A percentile compares a stretch with the other conserved stretches of the same genome.
phyloP scores from a whole-genome alignment of 2,113 vertebrate genomes.

The Furnarius figulus region DNA sequence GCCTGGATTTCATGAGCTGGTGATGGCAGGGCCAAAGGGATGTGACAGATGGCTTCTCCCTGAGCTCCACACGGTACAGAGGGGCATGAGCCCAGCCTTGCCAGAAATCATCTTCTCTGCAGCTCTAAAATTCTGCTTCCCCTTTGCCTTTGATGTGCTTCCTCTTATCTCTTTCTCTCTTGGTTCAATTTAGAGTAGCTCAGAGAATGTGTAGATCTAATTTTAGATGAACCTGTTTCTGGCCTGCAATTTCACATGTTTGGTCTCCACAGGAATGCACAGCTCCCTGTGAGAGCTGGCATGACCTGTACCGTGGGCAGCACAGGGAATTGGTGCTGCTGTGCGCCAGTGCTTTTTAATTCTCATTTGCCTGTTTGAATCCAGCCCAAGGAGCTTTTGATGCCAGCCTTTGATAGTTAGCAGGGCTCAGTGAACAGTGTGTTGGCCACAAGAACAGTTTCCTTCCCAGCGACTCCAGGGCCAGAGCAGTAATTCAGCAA shows the following conservation, averaged over 20 bases:
- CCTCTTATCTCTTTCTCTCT: background rate
- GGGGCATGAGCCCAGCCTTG: background rate
- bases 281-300: background rate
- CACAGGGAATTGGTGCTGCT: background rate
- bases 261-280: background rate
- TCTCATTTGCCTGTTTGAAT: background rate
- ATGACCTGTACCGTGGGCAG: accelerated
- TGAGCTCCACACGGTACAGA: accelerated
- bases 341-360: background rate
- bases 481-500: background rate
- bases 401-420: background rate
- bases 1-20: background rate
- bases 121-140: background rate
- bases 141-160: background rate
- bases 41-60: background rate
- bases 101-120: background rate
- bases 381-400: background rate
- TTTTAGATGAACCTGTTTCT: background rate
- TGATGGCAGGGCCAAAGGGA: background rate
- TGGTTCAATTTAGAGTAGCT: background rate
- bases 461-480: background rate
- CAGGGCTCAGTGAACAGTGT: background rate
- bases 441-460: background rate
- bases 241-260: background rate
- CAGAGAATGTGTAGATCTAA: background rate